A percentile compares a stretch with the other conserved stretches of the same genome.
These are phyloP conservation scores for Lutraria lutraria DNA, from an alignment of 2,888 invertebrate genomes.

Conservation along the genomic window DNA sequence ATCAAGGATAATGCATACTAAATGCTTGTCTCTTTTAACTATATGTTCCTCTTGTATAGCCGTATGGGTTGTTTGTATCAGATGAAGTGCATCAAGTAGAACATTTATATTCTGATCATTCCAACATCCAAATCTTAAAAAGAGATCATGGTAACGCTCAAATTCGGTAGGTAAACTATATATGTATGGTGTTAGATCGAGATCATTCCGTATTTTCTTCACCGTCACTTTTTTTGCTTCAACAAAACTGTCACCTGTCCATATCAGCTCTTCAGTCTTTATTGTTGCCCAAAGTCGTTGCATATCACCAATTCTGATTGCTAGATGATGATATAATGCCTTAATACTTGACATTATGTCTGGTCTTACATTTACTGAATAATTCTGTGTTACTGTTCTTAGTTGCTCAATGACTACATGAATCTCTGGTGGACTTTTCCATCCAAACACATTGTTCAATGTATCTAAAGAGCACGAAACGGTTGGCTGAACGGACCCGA, in stretches of 20 bases:
- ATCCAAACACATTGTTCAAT: slow-evolving; percentile 25
- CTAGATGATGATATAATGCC: slow-evolving; percentile 36
- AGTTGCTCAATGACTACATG: slow-evolving; percentile 50
- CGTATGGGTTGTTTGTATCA: not conserved
- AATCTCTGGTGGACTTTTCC: slow-evolving; percentile 30
- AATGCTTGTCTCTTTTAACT: slow-evolving; percentile 40
- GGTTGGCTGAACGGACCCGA: slow-evolving; percentile 49
- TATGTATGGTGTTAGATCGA: slow-evolving; percentile 59
- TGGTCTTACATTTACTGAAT: slow-evolving; percentile 39
- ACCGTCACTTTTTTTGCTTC: slow-evolving; percentile 39
- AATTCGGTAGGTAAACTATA: slow-evolving; percentile 55
- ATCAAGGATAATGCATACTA: slow-evolving; percentile 49
- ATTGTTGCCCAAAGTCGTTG: not conserved
- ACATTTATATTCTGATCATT: not conserved
- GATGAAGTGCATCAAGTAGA: not conserved
- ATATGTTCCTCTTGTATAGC: not conserved
- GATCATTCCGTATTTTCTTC: slow-evolving; percentile 25
- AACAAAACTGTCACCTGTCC: slow-evolving; percentile 59
- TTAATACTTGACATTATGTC: slow-evolving; percentile 47
- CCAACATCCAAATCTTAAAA: slow-evolving; percentile 16
- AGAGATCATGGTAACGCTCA: slow-evolving; percentile 23
- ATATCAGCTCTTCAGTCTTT: slow-evolving; percentile 31
- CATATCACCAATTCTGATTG: not conserved
- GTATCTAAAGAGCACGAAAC: slow-evolving; percentile 11
- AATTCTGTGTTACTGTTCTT: slow-evolving; percentile 30